Evolutionary conservation across 92 coral and sea anemone species (phyloP), one percentile per base, ranked within the genome.

Genomic region (Porites evermanni): DNA sequence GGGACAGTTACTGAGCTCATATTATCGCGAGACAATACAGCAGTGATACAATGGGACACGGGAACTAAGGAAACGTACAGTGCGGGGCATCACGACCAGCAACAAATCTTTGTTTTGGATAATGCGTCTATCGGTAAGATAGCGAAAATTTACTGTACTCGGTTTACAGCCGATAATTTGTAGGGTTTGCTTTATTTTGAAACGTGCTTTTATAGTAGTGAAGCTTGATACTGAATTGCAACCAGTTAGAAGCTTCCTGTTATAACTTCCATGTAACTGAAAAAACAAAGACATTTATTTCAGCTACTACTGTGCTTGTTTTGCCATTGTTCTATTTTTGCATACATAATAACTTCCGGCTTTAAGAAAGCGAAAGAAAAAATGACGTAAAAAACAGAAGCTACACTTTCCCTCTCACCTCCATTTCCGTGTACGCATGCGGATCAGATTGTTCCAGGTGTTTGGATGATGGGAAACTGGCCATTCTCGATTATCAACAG

Each of bases 1-100:
- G 91, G 91, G 56, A 87, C 91, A 32, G 91, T 87, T 56, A 77
- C 81, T 16, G 82, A 87, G 38, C 50, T 21, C 53, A 79, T 1
- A 64, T 70, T 65, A 23, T 79, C 6, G 54, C 86, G 17, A 7
- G 67, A 87, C 63, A 79, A 87, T 53, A 70, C 23, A 65, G 86
- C 68, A 18, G 53, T 65, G 80, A 67, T 87, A 6, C 90, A 87
- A 9, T 87, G 90, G 90, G 91, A 87, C 68, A 19, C 32, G 11
- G 91, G 91, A 18, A 56, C 52, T 53, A 77, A 87, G 12, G 79
- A 44, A 44, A 77, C 44, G 47, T 83, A 74, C 65, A 67, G 59
- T 64, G 82, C 91, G 12, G 87, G 82, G 24, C 54, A 59, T 65
- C 68, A 74, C 60, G 78, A 72, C 8, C 59, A 52, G 3, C 81